Evolutionary conservation across 2,797 vertebrate genomes (phyloP).

Genomic region (Arrhamphus sclerolepis): DNA sequence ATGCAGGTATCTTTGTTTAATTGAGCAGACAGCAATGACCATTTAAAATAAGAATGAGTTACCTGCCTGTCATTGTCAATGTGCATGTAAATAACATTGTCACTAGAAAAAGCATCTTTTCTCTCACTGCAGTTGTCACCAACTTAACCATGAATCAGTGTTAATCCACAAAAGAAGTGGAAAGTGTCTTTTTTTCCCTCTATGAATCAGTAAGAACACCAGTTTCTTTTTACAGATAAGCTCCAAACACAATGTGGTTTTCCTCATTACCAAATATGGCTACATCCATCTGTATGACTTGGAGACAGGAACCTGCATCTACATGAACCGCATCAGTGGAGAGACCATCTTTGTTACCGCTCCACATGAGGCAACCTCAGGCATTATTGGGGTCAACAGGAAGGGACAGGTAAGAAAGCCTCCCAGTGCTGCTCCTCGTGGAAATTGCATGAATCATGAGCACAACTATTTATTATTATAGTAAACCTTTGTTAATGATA

Average conservation of each 20-base stretch:
- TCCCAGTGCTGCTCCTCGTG: not conserved
- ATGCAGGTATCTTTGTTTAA: constrained; percentile 88
- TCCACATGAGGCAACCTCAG: constrained; percentile 94
- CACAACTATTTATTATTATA: constrained; percentile 1
- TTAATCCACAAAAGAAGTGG: no score
- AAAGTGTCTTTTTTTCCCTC: not conserved
- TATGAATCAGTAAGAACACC: not conserved
- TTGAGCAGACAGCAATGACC: not conserved
- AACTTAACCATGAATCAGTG: no score
- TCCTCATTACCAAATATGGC: constrained; percentile 97
- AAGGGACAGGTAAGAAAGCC: constrained; percentile 91
- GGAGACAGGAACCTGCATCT: constrained; percentile 98
- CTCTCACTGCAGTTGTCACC: no score
- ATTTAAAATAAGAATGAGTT: not conserved
- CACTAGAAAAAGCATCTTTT: no score
- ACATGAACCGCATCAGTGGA: constrained; percentile 99
- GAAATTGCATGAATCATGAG: not conserved
- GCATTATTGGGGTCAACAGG: constrained; percentile 98
- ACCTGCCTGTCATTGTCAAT: not conserved
- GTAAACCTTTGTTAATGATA: not conserved
- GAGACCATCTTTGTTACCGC: constrained; percentile 99
- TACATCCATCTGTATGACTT: constrained; percentile 98
- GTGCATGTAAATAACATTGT: not conserved
- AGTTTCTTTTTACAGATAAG: constrained; percentile 85
- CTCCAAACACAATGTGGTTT: constrained; percentile 96